phyloP scores from a whole-genome alignment of 2,888 invertebrate species.

The Onchidella celtica region DNA sequence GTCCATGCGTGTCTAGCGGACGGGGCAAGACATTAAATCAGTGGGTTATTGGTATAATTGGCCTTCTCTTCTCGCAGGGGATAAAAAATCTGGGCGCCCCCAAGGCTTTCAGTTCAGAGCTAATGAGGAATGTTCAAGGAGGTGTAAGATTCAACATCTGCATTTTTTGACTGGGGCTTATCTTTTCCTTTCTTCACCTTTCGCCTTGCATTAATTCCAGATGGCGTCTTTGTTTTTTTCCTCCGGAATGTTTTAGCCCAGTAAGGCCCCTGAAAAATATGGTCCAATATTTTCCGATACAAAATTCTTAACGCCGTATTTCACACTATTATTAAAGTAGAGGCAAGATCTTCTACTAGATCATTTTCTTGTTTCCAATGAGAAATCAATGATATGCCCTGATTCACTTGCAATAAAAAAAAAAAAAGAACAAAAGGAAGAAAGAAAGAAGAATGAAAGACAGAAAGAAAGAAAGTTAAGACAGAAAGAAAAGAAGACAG shows the following conservation, averaged over 20 bases:
- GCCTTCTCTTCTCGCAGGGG: neutral
- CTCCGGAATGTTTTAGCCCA: too few species aligned
- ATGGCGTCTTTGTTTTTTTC: too few species aligned
- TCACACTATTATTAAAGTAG: too few species aligned
- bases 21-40: constrained; percentile 32
- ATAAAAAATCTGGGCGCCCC: neutral
- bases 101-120: constrained; percentile 6
- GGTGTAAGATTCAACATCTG: neutral
- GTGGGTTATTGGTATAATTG: constrained; percentile 36
- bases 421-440: neutral
- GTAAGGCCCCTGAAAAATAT: too few species aligned
- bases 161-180: neutral
- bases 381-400: too few species aligned
- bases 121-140: constrained; percentile 10
- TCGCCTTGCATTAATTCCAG: too few species aligned
- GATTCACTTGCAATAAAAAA: too few species aligned
- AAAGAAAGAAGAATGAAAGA: neutral
- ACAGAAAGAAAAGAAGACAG: neutral
- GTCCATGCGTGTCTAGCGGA: constrained; percentile 16
- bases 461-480: neutral
- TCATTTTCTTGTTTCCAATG: too few species aligned
- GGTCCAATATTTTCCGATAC: too few species aligned
- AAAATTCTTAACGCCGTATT: too few species aligned
- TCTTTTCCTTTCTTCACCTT: neutral
- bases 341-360: too few species aligned